Conservation (phyloP, 2,797 vertebrate species). For the Spondyliosoma cantharus region DNA sequence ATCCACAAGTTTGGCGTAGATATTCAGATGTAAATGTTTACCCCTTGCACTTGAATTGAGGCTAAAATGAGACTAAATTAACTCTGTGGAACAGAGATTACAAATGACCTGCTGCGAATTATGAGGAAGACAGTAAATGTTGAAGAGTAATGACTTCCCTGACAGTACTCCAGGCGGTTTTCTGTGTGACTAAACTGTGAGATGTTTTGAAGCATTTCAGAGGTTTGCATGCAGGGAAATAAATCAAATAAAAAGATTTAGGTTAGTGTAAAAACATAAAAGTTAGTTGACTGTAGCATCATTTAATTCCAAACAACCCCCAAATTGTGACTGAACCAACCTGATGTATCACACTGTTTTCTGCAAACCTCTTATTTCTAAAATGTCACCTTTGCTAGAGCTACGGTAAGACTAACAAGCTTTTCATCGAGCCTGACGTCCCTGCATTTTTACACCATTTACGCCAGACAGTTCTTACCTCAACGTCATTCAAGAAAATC, state of each 20-base stretch:
- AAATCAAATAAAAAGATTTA: neutral
- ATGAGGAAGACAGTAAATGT: conserved; percentile 32
- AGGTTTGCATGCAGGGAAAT: conserved; percentile 19
- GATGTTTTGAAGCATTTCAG: conserved; percentile 18
- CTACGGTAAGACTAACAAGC: conserved; percentile 20
- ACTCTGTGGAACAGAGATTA: conserved; percentile 46
- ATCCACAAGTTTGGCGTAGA: conserved; percentile 12
- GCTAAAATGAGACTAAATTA: conserved; percentile 36
- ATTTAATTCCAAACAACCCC: conserved; percentile 20
- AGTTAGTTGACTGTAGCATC: neutral
- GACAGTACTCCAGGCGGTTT: conserved; percentile 34
- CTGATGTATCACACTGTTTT: conserved; percentile 20
- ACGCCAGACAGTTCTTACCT: neutral
- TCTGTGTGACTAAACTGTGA: conserved; percentile 31
- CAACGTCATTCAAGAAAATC: conserved; percentile 3
- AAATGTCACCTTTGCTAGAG: conserved; percentile 15
- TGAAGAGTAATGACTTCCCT: conserved; percentile 35
- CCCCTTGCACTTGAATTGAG: conserved; percentile 34
- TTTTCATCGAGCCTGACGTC: conserved; percentile 26
- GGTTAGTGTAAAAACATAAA: conserved; percentile 1
- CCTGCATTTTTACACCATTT: conserved; percentile 15
- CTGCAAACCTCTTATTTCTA: conserved; percentile 9
- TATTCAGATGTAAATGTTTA: conserved; percentile 47
- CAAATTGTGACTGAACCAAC: conserved; percentile 1
- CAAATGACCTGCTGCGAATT: conserved; percentile 28